phyloP scores from a whole-genome alignment of 2,888 invertebrate species.

The Parasteatoda lunata region DNA sequence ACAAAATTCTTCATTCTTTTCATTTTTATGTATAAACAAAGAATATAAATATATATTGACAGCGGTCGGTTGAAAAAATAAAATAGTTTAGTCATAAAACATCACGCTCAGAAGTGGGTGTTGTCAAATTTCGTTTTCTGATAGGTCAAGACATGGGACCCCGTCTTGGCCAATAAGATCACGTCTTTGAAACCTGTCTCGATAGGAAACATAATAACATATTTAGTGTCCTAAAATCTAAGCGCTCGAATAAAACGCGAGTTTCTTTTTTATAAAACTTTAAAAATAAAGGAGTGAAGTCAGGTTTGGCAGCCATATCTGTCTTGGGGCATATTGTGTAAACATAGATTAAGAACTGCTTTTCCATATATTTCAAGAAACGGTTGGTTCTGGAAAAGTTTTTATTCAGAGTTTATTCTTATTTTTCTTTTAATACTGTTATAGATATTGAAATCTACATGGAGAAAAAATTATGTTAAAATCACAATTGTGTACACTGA shows the following conservation, averaged over 20 bases:
- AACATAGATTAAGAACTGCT: no score
- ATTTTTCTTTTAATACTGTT: no score
- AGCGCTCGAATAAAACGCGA: slow-evolving; percentile 34
- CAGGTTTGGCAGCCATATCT: not conserved
- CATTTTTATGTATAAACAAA: slow-evolving; percentile 2
- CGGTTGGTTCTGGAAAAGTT: no score
- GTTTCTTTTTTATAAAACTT: not conserved
- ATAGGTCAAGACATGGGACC: slow-evolving; percentile 61
- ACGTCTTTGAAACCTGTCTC: slow-evolving; percentile 58
- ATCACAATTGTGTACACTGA: no score
- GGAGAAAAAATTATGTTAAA: no score
- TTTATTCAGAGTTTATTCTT: no score
- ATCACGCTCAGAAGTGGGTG: slow-evolving; percentile 46
- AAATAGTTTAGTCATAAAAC: slow-evolving; percentile 26
- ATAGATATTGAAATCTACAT: no score
- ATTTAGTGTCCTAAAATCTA: slow-evolving; percentile 63
- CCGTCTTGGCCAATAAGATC: slow-evolving; percentile 48
- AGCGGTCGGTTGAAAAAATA: not conserved
- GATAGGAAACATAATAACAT: slow-evolving; percentile 63
- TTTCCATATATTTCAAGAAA: no score
- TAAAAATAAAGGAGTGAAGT: not conserved
- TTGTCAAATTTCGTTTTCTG: slow-evolving; percentile 46
- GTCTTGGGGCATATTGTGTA: not conserved
- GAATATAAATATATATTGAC: slow-evolving; percentile 24
- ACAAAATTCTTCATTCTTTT: not conserved